These are phyloP conservation scores for Drosophila tripunctata DNA, from an alignment of 2,888 invertebrate genomes.

Conservation along the genomic window DNA sequence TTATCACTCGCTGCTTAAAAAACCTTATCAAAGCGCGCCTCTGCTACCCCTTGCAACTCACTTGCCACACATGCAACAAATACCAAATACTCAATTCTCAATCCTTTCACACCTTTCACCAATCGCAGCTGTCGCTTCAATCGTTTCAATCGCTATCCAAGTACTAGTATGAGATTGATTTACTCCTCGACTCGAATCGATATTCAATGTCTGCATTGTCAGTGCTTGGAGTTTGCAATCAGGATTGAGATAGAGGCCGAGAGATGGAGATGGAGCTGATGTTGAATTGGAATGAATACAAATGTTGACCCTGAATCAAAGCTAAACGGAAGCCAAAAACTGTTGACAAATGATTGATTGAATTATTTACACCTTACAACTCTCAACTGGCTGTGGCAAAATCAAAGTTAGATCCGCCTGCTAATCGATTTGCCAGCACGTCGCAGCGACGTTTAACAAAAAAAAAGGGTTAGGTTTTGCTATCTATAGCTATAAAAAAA, in stretches of 20 bases:
- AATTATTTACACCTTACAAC: constrained; percentile 79
- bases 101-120: constrained; percentile 80
- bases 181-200: constrained; percentile 39
- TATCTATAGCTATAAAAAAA: background rate
- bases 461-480: constrained; percentile 69
- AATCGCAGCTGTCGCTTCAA: constrained; percentile 44
- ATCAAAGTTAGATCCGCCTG: constrained; percentile 78
- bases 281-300: background rate
- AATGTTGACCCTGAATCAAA: constrained; percentile 64
- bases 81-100: constrained; percentile 56
- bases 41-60: no score
- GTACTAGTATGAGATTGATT: constrained; percentile 43
- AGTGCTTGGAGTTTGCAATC: constrained; percentile 28
- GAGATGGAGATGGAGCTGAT: background rate
- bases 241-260: constrained; percentile 35
- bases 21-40: constrained; percentile 41
- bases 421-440: constrained; percentile 74
- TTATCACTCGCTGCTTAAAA: constrained; percentile 16
- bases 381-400: constrained; percentile 63
- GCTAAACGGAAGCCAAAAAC: constrained; percentile 74
- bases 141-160: constrained; percentile 20
- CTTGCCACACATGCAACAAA: background rate
- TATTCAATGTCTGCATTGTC: constrained; percentile 61
- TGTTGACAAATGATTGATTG: constrained; percentile 79
- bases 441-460: background rate